A percentile compares a stretch with the other conserved stretches of the same genome.
These are phyloP conservation scores for Peromyscus aztecus DNA, from an alignment of 2,797 vertebrate genomes.

Conservation along the genomic window DNA sequence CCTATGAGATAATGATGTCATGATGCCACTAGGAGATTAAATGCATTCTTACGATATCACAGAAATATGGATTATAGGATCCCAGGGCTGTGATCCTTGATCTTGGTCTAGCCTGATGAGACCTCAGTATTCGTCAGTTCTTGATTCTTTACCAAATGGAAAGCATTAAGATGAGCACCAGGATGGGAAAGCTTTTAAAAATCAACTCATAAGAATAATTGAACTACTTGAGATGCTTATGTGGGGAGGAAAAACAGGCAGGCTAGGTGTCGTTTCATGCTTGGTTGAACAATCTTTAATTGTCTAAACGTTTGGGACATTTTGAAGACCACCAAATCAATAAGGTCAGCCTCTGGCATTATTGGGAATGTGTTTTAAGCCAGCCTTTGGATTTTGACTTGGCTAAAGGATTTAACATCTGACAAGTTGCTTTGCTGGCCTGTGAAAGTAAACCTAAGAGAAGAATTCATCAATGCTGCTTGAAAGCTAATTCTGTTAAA, in stretches of 20 bases:
- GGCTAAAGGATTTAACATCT: conserved; percentile 45
- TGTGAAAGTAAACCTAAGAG: conserved; percentile 57
- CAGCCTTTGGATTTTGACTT: conserved; percentile 32
- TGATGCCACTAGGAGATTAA: not conserved
- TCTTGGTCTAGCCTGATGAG: not conserved
- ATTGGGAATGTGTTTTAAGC: conserved; percentile 2
- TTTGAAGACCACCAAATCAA: conserved; percentile 30
- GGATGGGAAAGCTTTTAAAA: conserved; percentile 32
- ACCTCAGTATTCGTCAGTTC: not conserved
- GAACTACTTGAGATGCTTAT: not conserved
- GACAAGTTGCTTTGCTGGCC: conserved; percentile 36
- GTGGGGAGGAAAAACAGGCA: not conserved
- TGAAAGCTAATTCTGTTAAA: conserved; percentile 67
- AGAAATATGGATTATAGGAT: not conserved
- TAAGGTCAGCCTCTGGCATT: not conserved
- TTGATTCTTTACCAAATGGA: not conserved
- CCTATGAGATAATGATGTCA: not conserved
- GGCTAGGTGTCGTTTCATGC: not conserved
- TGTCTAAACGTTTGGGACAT: conserved; percentile 2
- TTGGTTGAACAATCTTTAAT: not conserved
- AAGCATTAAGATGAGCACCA: not conserved
- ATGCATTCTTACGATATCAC: not conserved
- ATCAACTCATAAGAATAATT: not conserved
- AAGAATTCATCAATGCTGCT: conserved; percentile 23
- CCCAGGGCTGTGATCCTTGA: not conserved